These are phyloP conservation scores for Drosophila nebulosa DNA, from an alignment of 1,140 invertebrate species.

Conservation along the genomic window DNA sequence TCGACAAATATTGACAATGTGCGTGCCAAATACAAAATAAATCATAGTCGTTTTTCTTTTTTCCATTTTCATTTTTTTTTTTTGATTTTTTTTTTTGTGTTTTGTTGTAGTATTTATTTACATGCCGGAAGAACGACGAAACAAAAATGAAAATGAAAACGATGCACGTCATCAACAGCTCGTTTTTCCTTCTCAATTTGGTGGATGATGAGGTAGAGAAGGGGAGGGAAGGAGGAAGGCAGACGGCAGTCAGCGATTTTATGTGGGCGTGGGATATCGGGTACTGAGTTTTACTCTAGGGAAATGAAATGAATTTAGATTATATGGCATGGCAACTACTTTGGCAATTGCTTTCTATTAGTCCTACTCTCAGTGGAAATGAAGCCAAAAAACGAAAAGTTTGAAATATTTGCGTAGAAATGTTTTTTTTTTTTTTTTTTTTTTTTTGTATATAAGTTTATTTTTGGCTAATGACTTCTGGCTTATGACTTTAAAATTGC, in stretches of 20 bases:
- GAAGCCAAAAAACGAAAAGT: not conserved
- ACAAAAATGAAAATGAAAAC: conserved; percentile 40
- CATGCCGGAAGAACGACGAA: conserved; percentile 70
- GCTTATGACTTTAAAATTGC: not conserved
- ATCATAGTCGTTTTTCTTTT: conserved; percentile 72
- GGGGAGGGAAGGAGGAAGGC: not conserved
- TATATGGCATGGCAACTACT: conserved; percentile 53
- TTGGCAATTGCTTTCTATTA: conserved; percentile 13
- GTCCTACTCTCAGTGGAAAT: conserved; percentile 22
- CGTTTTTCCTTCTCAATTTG: conserved; percentile 26
- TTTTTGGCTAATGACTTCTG: not conserved
- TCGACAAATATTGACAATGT: conserved; percentile 77
- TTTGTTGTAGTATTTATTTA: conserved; percentile 65
- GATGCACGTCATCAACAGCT: conserved; percentile 71
- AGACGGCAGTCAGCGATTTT: not conserved
- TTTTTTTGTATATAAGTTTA: not conserved
- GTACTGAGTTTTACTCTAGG: conserved; percentile 41
- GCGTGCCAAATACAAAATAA: conserved; percentile 75
- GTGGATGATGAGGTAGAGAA: too few relatives aligned
- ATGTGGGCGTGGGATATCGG: conserved; percentile 28
- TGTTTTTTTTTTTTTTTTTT: too few relatives aligned
- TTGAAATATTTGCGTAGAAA: not conserved
- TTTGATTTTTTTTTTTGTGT: conserved; percentile 50
- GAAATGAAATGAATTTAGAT: conserved; percentile 53
- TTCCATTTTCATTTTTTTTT: conserved; percentile 49